Evolutionary conservation across 2,113 vertebrate species (phyloP), one percentile per base, ranked within the genome.

Genomic region (Polypterus senegalus): DNA sequence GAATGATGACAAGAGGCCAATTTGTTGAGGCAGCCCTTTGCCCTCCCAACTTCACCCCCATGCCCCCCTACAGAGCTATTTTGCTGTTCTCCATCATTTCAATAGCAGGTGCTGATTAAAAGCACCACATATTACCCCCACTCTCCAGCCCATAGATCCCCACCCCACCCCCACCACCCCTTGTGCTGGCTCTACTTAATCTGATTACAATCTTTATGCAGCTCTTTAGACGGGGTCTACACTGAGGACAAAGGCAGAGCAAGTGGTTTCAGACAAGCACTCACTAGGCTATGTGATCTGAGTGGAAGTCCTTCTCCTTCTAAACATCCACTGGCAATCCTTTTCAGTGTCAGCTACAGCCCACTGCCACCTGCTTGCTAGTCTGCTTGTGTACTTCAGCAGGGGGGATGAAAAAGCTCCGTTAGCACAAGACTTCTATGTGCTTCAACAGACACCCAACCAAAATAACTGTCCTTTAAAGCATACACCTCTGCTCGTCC

Each of bases 121-220:
- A 89, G 87, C 79, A 55, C 64, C 76, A 46, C 54, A 55, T 11
- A 11, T 27, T 27, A 9, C 7, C 51, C 61, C 51, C 75, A 27
- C 27, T 27, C 27, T 9, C 57, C n/a, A 63, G 49, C 60, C 53
- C 57, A 47, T 27, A 48, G 47, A 53, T 49, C 3, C 54, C 62
- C 47, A 9, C 60, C 47, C 64, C 65, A 57, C 67, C 70, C 57
- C 44, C 47, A 54, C 60, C 71, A 80, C 81, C 75, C 78, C 77
- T 78, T 65, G 68, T 75, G 73, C 73, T 77, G 71, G 81, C 81
- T 76, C 77, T 82, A 79, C 88, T 94, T 97, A 97, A 98, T 98
- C 92, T 97, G 92, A 97, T 97, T 96, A 97, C 87, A 92, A 86
- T 90, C 80, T 82, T 85, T 94, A 86, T 83, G 85, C 82, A 84